Conservation (phyloP, 2,797 vertebrate genomes). For the Chromis chromis region DNA sequence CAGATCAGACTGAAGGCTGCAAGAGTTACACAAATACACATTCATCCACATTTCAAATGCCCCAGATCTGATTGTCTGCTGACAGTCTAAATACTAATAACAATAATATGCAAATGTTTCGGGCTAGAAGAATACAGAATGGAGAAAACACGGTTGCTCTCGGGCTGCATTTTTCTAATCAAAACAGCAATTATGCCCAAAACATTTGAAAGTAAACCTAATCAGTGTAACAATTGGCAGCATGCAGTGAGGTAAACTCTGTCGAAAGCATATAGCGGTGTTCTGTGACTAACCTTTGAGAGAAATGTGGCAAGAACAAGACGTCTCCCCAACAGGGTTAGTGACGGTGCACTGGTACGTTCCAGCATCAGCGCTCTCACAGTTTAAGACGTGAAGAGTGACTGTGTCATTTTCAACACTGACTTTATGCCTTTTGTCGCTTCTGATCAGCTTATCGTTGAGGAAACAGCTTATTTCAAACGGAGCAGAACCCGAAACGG, state of each 20-base stretch:
- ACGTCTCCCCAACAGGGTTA: conserved; percentile 91
- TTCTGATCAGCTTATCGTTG: conserved; percentile 84
- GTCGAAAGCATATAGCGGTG: not conserved
- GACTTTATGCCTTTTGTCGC: conserved; percentile 88
- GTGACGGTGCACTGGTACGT: conserved; percentile 89
- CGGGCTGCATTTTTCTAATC: no score
- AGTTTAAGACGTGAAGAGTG: conserved; percentile 89
- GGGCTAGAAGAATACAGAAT: not conserved
- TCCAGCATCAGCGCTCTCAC: conserved; percentile 88
- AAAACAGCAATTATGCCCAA: no score
- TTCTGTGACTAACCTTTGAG: conserved; percentile 92
- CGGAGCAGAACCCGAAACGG: conserved; percentile 90
- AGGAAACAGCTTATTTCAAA: conserved; percentile 93
- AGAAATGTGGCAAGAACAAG: conserved; percentile 88
- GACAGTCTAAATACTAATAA: no score
- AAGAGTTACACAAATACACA: not conserved
- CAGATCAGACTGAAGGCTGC: conserved; percentile 45
- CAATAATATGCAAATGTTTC: not conserved
- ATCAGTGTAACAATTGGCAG: not conserved
- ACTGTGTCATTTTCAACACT: conserved; percentile 84
- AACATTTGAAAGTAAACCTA: no score
- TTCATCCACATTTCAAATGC: not conserved
- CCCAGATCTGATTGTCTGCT: not conserved
- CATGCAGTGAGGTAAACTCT: conserved; percentile 13
- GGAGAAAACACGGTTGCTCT: not conserved